Conservation (phyloP, 1,140 invertebrate species). For the Monochamus saltuarius region DNA sequence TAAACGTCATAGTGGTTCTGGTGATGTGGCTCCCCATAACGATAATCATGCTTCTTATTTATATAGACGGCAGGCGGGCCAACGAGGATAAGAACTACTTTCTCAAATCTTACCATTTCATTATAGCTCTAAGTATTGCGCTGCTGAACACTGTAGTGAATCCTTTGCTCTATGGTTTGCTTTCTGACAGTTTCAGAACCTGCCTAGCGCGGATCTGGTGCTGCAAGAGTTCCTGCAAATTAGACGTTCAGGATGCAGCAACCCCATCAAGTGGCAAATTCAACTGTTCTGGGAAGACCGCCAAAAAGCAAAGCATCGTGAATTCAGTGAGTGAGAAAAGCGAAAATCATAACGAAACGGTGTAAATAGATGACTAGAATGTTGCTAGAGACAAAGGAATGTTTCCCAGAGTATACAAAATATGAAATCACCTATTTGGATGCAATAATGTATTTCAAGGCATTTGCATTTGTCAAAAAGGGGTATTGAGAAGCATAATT, state of each 20-base stretch:
- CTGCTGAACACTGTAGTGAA: conserved; percentile 75
- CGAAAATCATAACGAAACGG: background rate
- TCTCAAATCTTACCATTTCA: conserved; percentile 57
- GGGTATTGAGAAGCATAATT: too few species aligned
- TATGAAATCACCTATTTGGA: too few species aligned
- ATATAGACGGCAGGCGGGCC: conserved; percentile 57
- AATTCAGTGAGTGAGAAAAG: conserved; percentile 39
- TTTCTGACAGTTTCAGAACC: conserved; percentile 73
- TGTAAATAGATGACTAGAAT: too few species aligned
- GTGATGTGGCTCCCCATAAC: conserved; percentile 65
- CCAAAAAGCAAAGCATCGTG: conserved; percentile 31
- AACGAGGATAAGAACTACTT: conserved; percentile 57
- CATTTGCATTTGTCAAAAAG: too few species aligned
- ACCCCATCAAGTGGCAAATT: conserved; percentile 28
- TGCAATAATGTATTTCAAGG: too few species aligned
- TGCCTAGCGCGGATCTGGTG: conserved; percentile 55
- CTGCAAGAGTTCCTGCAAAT: conserved; percentile 2
- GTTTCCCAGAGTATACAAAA: too few species aligned
- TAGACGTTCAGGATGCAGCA: conserved; percentile 5
- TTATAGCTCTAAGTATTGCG: conserved; percentile 61
- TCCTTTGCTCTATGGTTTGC: conserved; percentile 76
- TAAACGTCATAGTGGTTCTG: conserved; percentile 60
- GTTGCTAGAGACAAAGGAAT: too few species aligned
- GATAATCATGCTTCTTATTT: conserved; percentile 59
- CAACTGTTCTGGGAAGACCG: conserved; percentile 10